Percentiles rank a stretch among this genome's conserved stretches.
phyloP scores from a whole-genome alignment of 2,113 vertebrate species.

The Saguinus midas region DNA sequence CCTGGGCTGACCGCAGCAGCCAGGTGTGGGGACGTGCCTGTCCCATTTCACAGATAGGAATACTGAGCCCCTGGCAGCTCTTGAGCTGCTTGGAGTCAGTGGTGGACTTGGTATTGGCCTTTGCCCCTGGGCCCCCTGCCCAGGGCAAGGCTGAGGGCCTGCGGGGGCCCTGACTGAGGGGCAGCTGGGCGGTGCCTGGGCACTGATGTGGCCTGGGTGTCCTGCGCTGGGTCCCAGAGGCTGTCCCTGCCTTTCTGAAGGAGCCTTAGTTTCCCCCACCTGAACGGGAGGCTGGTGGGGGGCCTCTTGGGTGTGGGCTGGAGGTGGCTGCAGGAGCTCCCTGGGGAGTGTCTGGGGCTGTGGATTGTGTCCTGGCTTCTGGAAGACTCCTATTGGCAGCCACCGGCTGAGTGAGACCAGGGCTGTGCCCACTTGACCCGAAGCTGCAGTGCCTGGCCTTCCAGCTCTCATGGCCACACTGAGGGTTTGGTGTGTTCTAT shows the following conservation, averaged over 20 bases:
- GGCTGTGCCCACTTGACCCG: background rate
- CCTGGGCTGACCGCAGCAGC: background rate
- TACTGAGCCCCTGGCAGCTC: accelerated
- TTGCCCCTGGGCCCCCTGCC: no score
- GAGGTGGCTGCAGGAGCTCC: background rate
- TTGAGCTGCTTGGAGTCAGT: background rate
- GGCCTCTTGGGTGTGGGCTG: background rate
- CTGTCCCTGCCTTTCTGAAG: accelerated
- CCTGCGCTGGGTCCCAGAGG: accelerated
- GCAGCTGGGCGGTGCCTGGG: no score
- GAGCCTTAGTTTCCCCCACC: background rate
- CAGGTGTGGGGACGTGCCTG: background rate
- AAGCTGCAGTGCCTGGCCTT: accelerated
- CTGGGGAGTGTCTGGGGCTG: background rate
- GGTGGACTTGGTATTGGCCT: background rate
- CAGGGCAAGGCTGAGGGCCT: background rate
- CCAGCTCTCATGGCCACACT: background rate
- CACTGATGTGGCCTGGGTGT: background rate
- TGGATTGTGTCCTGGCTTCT: accelerated
- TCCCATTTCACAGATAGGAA: background rate
- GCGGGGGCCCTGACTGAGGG: background rate
- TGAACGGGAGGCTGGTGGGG: background rate
- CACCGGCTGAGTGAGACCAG: background rate
- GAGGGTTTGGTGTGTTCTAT: background rate
- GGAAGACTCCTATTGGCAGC: background rate